phyloP scores from a whole-genome alignment of 2,888 invertebrate genomes.

The Heliconius cydno region DNA sequence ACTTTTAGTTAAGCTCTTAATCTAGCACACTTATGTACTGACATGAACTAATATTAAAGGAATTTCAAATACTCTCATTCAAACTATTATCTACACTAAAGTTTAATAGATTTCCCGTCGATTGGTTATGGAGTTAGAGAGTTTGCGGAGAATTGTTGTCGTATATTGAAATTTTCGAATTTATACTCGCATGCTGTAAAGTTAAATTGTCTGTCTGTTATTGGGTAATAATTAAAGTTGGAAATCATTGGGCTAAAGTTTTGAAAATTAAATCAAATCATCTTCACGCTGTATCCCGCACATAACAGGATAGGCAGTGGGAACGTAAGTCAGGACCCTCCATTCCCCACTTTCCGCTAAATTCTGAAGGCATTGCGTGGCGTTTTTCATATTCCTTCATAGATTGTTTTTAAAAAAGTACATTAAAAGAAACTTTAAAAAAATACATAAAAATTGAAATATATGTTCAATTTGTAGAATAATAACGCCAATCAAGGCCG shows the following conservation, averaged over 20 bases:
- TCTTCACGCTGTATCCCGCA: too few relatives aligned
- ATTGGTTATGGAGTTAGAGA: constrained; percentile 6
- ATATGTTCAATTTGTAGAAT: not conserved
- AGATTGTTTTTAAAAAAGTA: not conserved
- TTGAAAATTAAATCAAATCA: too few relatives aligned
- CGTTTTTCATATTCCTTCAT: too few relatives aligned
- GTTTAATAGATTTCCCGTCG: constrained; percentile 1
- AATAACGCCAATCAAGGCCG: not conserved
- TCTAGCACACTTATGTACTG: not conserved
- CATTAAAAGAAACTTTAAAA: not conserved
- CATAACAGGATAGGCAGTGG: too few relatives aligned
- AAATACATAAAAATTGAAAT: not conserved
- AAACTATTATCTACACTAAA: not conserved
- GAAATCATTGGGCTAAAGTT: not conserved
- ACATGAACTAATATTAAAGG: not conserved
- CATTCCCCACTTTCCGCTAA: too few relatives aligned
- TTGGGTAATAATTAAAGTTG: not conserved
- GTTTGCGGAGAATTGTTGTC: not conserved
- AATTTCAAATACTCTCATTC: not conserved
- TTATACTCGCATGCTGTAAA: not conserved
- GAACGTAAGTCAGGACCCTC: too few relatives aligned
- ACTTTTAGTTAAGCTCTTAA: not conserved
- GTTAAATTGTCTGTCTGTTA: not conserved
- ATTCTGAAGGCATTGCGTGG: too few relatives aligned
- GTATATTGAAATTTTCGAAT: not conserved